A percentile compares a stretch with the other conserved stretches of the same genome.
These are phyloP conservation scores for Emydocephalus ijimae DNA, from an alignment of 2,113 vertebrate species.

Conservation along the genomic window DNA sequence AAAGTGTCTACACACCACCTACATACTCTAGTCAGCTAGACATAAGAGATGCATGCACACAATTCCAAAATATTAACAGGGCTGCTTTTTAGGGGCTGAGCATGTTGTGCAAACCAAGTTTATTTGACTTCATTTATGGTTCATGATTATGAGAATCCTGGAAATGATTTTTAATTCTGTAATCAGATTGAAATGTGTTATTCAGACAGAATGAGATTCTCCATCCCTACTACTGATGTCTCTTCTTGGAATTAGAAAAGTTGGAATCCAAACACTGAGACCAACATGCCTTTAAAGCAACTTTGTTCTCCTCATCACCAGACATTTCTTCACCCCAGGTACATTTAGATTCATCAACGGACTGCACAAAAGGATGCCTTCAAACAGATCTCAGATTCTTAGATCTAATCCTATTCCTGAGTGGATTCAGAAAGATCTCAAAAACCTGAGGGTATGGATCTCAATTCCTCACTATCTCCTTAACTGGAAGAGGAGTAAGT, in stretches of 20 bases:
- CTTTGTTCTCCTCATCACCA: neutral
- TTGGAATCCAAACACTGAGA: neutral
- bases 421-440: neutral
- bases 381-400: neutral
- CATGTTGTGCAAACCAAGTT: neutral
- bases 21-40: neutral
- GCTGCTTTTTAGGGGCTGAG: neutral
- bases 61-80: neutral
- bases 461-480: neutral
- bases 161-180: neutral
- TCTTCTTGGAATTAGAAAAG: neutral
- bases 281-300: neutral
- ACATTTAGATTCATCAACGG: neutral
- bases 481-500: neutral
- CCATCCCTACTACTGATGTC: neutral
- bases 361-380: neutral
- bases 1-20: neutral
- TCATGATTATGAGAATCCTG: neutral
- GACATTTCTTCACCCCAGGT: neutral
- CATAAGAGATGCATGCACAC: neutral
- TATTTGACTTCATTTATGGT: neutral
- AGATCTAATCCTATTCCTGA: neutral
- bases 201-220: neutral
- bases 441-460: neutral
- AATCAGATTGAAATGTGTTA: neutral